These are phyloP conservation scores for Mamestra brassicae DNA, from an alignment of 2,888 invertebrate genomes.

Conservation along the genomic window DNA sequence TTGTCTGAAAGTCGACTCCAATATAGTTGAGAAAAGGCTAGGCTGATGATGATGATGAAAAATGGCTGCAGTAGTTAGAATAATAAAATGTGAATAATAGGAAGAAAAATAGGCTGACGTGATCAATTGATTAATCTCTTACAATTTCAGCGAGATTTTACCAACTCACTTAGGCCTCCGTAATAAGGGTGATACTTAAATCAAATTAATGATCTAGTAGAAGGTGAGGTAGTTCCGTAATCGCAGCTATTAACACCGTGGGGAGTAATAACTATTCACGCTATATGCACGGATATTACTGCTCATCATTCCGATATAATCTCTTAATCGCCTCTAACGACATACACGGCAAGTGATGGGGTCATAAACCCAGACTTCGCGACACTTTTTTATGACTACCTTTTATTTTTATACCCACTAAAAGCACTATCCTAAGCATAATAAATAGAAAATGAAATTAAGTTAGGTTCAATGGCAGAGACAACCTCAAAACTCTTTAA, in stretches of 20 bases:
- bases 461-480: slow-evolving; percentile 8
- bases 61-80: neutral
- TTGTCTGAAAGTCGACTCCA: too few relatives aligned
- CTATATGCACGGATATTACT: slow-evolving; percentile 20
- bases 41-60: too few relatives aligned
- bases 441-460: slow-evolving; percentile 23
- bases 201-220: slow-evolving; percentile 28
- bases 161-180: neutral
- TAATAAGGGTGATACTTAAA: slow-evolving; percentile 24
- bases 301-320: slow-evolving; percentile 44
- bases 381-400: slow-evolving; percentile 19
- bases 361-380: slow-evolving; percentile 5
- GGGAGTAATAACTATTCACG: slow-evolving; percentile 16
- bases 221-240: slow-evolving; percentile 26
- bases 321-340: slow-evolving; percentile 50
- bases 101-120: too few relatives aligned
- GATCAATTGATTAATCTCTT: slow-evolving; percentile 15
- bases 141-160: slow-evolving; percentile 17
- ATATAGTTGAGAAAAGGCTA: too few relatives aligned
- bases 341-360: slow-evolving; percentile 22
- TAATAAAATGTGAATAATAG: too few relatives aligned
- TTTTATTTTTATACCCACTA: slow-evolving; percentile 22
- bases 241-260: slow-evolving; percentile 37
- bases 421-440: neutral
- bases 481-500: slow-evolving; percentile 30